Percentiles rank a stretch among this genome's conserved stretches.
Conservation (phyloP, 1,140 invertebrate species). For the Conus betulinus region DNA sequence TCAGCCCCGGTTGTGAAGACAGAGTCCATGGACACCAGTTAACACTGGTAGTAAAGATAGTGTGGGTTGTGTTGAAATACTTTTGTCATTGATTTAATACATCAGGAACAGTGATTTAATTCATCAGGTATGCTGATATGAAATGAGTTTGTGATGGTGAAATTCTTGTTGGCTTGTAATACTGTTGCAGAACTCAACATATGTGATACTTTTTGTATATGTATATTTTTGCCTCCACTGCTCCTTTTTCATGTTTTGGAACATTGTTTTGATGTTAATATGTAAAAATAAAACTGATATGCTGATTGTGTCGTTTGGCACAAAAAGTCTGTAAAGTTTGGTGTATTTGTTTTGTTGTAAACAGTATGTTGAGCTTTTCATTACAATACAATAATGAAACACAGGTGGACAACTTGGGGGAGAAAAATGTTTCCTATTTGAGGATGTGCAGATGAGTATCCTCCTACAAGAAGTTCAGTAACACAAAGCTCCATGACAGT, state of each 20-base stretch:
- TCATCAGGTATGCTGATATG: not conserved
- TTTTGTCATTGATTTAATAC: too few relatives aligned
- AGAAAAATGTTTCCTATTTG: too few relatives aligned
- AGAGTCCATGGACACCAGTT: conserved; percentile 5
- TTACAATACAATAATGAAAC: too few relatives aligned
- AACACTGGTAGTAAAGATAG: not conserved
- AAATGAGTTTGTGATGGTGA: not conserved
- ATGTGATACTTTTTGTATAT: not conserved
- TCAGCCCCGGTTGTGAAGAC: not conserved
- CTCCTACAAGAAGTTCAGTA: too few relatives aligned
- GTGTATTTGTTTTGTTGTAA: not conserved
- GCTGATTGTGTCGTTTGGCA: not conserved
- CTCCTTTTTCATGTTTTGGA: not conserved
- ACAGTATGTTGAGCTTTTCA: too few relatives aligned
- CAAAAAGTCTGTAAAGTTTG: not conserved
- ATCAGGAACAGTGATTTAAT: not conserved
- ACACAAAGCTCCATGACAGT: too few relatives aligned
- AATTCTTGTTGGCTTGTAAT: not conserved
- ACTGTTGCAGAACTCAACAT: not conserved
- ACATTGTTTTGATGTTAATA: not conserved
- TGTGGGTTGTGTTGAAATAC: not conserved
- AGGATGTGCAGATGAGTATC: too few relatives aligned
- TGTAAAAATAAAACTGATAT: not conserved
- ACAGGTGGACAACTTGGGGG: too few relatives aligned
- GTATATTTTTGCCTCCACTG: not conserved